Percentiles rank a stretch among this genome's conserved stretches.
phyloP scores from a whole-genome alignment of 2,888 invertebrate genomes.

The Herminia tarsipennalis region DNA sequence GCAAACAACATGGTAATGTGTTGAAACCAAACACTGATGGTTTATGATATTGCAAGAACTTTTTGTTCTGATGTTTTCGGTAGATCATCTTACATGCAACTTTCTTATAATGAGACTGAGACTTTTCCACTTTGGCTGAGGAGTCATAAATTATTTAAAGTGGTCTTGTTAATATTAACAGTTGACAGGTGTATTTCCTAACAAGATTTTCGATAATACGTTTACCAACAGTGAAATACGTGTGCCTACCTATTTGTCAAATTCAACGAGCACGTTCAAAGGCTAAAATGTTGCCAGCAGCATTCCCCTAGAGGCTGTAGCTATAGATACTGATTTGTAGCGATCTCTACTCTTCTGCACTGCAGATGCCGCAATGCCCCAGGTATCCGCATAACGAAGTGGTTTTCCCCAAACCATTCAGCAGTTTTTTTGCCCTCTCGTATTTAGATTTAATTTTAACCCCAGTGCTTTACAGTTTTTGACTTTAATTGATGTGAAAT shows the following conservation, averaged over 20 bases:
- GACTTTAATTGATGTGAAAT: too few species aligned
- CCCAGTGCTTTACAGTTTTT: background rate
- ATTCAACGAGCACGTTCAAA: background rate
- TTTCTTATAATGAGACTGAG: too few species aligned
- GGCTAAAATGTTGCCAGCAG: constrained; percentile 19
- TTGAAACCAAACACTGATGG: constrained; percentile 48
- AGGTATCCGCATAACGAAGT: constrained; percentile 18
- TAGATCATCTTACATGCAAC: constrained; percentile 15
- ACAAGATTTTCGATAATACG: too few species aligned
- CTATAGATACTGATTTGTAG: constrained; percentile 19
- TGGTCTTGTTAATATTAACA: too few species aligned
- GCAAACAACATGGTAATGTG: constrained; percentile 48
- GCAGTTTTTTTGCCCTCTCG: background rate
- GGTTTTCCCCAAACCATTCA: background rate
- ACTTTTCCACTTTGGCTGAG: background rate
- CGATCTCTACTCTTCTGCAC: constrained; percentile 33
- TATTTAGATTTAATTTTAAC: background rate
- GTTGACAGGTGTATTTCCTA: too few species aligned
- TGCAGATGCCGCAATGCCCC: constrained; percentile 35
- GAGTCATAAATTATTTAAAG: too few species aligned
- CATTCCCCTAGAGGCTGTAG: constrained; percentile 13
- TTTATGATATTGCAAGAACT: constrained; percentile 26
- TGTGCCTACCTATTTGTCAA: background rate
- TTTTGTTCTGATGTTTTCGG: constrained; percentile 20
- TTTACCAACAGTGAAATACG: too few species aligned